Evolutionary conservation across 2,888 invertebrate genomes (phyloP).

Genomic region (Gonocerus acuteangulatus): DNA sequence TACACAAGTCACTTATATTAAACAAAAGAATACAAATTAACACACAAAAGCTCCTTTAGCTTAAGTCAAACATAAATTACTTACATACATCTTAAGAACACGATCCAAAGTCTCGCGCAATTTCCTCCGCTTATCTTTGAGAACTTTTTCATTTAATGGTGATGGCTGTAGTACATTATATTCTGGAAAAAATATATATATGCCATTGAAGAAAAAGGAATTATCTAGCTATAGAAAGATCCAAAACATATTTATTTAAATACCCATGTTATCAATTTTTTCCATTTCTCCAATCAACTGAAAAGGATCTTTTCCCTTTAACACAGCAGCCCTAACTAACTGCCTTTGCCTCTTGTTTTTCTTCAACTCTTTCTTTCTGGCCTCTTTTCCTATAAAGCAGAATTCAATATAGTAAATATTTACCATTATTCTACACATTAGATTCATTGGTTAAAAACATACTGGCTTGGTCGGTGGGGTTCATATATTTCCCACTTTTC

Average conservation of each 20-base stretch:
- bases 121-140: constrained; percentile 93
- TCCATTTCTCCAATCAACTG: constrained; percentile 93
- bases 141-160: constrained; percentile 89
- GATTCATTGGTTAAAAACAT: constrained; percentile 48
- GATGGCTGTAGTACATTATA: constrained; percentile 92
- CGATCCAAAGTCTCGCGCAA: constrained; percentile 89
- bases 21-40: background rate
- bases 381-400: constrained; percentile 97
- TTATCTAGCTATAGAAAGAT: no score
- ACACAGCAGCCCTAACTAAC: constrained; percentile 89
- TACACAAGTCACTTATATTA: background rate
- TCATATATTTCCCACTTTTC: constrained; percentile 99
- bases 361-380: constrained; percentile 92
- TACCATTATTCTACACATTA: background rate
- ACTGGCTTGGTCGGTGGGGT: constrained; percentile 98
- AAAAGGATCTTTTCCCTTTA: constrained; percentile 95
- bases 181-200: constrained; percentile 52
- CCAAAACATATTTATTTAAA: constrained; percentile 40
- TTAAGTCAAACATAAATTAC: background rate
- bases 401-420: background rate
- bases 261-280: constrained; percentile 97
- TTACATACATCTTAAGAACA: constrained; percentile 32
- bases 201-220: background rate
- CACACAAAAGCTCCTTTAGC: background rate
- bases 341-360: constrained; percentile 97